A percentile compares a stretch with the other conserved stretches of the same genome.
These are phyloP conservation scores for Crenuchus spilurus DNA, from an alignment of 2,797 vertebrate species.

Conservation along the genomic window DNA sequence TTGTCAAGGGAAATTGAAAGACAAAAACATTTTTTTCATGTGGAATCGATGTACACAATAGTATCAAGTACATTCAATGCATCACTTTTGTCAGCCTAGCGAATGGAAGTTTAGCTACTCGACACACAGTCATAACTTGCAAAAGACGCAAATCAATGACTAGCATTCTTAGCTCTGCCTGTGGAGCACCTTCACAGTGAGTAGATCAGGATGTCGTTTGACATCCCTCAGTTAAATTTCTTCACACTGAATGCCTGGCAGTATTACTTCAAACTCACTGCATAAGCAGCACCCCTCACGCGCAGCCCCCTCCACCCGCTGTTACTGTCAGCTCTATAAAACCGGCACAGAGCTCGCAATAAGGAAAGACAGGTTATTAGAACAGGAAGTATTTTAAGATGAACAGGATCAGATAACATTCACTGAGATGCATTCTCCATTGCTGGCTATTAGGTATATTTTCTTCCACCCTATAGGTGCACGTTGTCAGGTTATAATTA, in stretches of 20 bases:
- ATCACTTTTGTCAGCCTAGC: too few species aligned
- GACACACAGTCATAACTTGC: background rate
- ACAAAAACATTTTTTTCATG: background rate
- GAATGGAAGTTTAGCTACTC: conserved; percentile 13
- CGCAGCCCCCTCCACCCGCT: background rate
- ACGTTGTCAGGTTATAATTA: too few species aligned
- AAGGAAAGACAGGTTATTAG: conserved; percentile 10
- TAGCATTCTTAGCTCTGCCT: background rate
- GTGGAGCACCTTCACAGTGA: background rate
- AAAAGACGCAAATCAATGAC: conserved; percentile 1
- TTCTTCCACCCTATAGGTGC: too few species aligned
- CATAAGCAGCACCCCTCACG: background rate
- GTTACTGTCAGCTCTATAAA: conserved; percentile 1
- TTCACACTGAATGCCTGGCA: conserved; percentile 5
- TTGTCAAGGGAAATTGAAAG: background rate
- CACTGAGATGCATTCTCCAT: background rate
- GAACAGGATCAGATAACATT: background rate
- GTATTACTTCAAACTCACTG: conserved; percentile 9
- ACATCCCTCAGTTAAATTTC: conserved; percentile 9
- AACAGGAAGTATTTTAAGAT: conserved; percentile 12
- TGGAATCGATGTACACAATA: background rate
- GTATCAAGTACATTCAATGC: background rate
- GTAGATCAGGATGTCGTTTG: conserved; percentile 12
- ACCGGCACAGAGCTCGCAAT: background rate
- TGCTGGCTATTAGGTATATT: too few species aligned